Conservation (phyloP, 2,888 invertebrate species). For the Pilophorus perplexus region DNA sequence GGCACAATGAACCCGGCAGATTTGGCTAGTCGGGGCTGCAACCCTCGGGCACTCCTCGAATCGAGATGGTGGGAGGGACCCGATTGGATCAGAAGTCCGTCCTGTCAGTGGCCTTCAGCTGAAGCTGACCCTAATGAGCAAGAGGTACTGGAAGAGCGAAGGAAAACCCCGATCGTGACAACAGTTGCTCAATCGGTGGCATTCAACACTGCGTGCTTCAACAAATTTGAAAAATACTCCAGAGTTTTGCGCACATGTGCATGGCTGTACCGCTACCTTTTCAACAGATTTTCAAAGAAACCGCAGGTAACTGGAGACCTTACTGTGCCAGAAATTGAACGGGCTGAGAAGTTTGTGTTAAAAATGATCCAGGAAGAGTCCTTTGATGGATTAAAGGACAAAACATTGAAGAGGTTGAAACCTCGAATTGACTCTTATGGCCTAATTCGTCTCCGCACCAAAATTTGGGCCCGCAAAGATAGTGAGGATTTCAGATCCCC, state of each 20-base stretch:
- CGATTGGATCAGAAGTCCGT: slow-evolving; percentile 5
- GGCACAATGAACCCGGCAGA: no score
- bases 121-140: not conserved
- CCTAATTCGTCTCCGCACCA: no score
- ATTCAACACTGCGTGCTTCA: not conserved
- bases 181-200: not conserved
- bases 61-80: slow-evolving; percentile 31
- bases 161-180: not conserved
- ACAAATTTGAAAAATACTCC: not conserved
- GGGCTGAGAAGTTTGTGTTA: not conserved
- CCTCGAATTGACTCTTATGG: no score
- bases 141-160: not conserved
- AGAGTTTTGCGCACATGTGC: not conserved
- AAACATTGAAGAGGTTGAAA: no score
- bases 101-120: not conserved
- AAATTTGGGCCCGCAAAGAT: no score
- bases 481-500: no score
- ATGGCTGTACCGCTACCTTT: slow-evolving; percentile 1
- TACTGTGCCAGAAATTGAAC: not conserved
- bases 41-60: no score
- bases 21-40: no score
- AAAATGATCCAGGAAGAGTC: no score
- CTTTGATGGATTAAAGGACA: no score
- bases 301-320: not conserved
- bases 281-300: not conserved